Conservation (phyloP, 1,140 invertebrate genomes). For the Sitodiplosis mosellana region DNA sequence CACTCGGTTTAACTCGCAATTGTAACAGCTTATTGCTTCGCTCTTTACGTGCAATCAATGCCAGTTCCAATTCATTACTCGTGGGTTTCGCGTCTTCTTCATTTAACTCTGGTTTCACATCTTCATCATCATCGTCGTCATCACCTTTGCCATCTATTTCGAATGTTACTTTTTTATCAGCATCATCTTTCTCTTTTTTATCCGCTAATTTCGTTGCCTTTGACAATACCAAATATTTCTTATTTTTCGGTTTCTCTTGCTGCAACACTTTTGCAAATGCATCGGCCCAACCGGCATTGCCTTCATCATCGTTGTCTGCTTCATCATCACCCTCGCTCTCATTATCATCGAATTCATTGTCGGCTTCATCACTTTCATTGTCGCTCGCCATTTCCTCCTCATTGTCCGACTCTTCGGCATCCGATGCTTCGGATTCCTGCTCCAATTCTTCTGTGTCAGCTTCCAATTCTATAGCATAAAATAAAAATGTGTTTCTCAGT, state of each 20-base stretch:
- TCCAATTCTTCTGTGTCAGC: neutral
- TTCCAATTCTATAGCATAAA: neutral
- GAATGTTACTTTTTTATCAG: slow-evolving; percentile 27
- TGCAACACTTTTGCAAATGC: slow-evolving; percentile 54
- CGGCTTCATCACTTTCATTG: slow-evolving; percentile 3
- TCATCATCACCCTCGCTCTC: slow-evolving; percentile 7
- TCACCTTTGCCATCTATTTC: slow-evolving; percentile 28
- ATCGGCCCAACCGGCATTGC: slow-evolving; percentile 44
- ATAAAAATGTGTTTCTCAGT: neutral
- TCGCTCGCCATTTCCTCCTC: slow-evolving; percentile 9
- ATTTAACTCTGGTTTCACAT: slow-evolving; percentile 20
- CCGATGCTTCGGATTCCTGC: neutral
- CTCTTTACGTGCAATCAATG: slow-evolving; percentile 14
- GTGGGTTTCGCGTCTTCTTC: slow-evolving; percentile 25
- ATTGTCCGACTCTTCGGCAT: neutral
- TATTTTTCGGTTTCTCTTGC: slow-evolving; percentile 51
- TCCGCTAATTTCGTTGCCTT: slow-evolving; percentile 48
- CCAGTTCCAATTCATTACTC: slow-evolving; percentile 20
- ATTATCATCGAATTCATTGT: slow-evolving; percentile 3
- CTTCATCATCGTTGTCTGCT: slow-evolving; percentile 7
- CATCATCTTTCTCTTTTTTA: slow-evolving; percentile 24
- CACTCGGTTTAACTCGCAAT: slow-evolving; percentile 52
- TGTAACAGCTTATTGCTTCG: slow-evolving; percentile 36
- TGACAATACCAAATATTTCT: slow-evolving; percentile 51
- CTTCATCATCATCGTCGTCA: slow-evolving; percentile 17